Base-by-base conservation (phyloP, 1,140 invertebrate species). In the Trichonephila clavata region DNA sequence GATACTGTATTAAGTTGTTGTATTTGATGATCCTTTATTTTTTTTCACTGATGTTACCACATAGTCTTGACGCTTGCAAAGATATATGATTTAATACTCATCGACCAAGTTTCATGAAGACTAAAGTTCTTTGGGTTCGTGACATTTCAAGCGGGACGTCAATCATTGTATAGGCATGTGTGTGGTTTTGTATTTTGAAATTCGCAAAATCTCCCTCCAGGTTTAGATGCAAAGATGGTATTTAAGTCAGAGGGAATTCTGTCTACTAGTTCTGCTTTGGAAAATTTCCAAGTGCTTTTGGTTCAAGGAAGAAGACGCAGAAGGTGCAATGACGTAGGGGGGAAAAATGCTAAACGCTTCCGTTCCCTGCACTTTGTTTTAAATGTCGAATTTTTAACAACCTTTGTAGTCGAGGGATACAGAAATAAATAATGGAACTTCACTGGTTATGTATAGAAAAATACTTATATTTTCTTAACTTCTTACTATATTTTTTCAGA, bases 271-370 rank as follows among this genome's bases (percentile, higher is more conserved):
- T 68, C 65, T 68, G 7, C 8, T 39, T 27, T 77, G 71, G 71
- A 77, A 77, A 16, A 77, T 27, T 77, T 77, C 71, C 71, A 77
- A 77, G 32, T 77, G 27, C 71, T 77, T 77, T 77, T 77, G 71
- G 71, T 77, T 77, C 71, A 77, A 77, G 71, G 71, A 77, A 32
- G 71, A 77, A 27, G 71, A 32, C 71, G 27, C 20, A 68, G 65
- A 68, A 68, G 65, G 71, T 63, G 61, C 71, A 77, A 77, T 32
- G 71, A 77, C 71, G 71, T 77, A 77, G 71, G 27, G 65, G 21
- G 65, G 16, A 63, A 16, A 18, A 63, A 63, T 63, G 16, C 21
- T 63, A 63, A 68, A 68, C n/a, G 65, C 7, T 68, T 68, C 65
- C n/a, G 10, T 21, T n/a, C 65, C 65, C 20, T 24, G n/a, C 32